Percentiles rank a stretch among this genome's conserved stretches.
Conservation (phyloP, 2,797 vertebrate species). For the Morelia viridis region DNA sequence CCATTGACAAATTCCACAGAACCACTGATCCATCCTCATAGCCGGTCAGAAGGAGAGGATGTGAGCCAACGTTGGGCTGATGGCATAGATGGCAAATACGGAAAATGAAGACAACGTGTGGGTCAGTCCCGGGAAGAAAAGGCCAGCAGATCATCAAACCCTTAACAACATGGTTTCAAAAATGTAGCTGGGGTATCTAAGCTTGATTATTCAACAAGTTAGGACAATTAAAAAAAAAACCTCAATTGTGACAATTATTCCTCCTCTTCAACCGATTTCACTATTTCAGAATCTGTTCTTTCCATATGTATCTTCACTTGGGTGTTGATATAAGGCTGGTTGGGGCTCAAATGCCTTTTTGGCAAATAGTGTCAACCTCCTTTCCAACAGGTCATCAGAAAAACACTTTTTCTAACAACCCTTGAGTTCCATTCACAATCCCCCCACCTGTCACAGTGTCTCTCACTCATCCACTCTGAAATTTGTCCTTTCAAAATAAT, state of each 20-base stretch:
- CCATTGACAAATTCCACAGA: conserved; percentile 88
- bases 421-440: background rate
- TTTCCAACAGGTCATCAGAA: background rate
- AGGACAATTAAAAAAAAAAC: too few species aligned
- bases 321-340: background rate
- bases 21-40: conserved; percentile 92
- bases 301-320: conserved; percentile 4
- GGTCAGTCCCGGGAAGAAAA: too few species aligned
- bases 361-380: background rate
- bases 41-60: conserved; percentile 86
- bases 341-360: background rate
- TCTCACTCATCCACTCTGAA: background rate
- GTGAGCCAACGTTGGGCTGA: conserved; percentile 75
- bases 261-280: background rate
- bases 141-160: too few species aligned
- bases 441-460: background rate
- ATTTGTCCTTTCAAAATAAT: conserved; percentile 17
- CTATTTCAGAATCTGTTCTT: conserved; percentile 25
- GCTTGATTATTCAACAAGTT: too few species aligned
- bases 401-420: background rate
- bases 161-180: too few species aligned
- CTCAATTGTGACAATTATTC: too few species aligned
- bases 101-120: background rate
- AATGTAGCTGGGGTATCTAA: too few species aligned
- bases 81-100: conserved; percentile 4